Evolutionary conservation across 1,140 invertebrate species (phyloP).

Genomic region (Ylistrum balloti): DNA sequence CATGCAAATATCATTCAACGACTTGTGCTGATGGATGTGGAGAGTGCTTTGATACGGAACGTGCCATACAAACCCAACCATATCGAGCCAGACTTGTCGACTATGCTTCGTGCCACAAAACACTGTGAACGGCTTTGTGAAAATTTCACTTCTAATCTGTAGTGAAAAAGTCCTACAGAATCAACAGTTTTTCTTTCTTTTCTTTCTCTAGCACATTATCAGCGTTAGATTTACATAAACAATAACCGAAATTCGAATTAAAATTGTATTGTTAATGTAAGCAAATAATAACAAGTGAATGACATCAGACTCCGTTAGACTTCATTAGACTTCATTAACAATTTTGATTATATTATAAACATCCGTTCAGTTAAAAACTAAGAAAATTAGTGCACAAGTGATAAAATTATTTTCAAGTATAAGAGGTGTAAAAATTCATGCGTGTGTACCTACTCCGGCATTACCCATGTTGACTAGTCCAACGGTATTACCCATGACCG

Average conservation of each 20-base stretch:
- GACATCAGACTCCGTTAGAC: no score
- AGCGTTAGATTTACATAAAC: not conserved
- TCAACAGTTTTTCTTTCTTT: not conserved
- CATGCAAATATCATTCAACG: constrained; percentile 3
- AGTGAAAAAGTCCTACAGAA: not conserved
- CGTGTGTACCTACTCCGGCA: constrained; percentile 36
- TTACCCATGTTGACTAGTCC: constrained; percentile 13
- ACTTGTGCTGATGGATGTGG: not conserved
- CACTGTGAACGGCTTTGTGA: constrained; percentile 17
- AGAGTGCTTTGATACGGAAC: not conserved
- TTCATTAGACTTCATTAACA: no score
- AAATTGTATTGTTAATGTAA: no score
- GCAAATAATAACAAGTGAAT: no score
- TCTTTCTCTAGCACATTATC: not conserved
- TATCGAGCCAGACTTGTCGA: not conserved
- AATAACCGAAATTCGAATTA: not conserved
- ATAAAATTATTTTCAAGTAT: not conserved
- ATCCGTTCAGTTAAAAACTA: not conserved
- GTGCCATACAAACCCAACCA: constrained; percentile 25
- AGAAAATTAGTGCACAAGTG: constrained; percentile 21
- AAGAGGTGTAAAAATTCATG: constrained; percentile 27
- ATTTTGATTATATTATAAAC: not conserved
- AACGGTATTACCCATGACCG: not conserved
- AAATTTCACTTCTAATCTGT: constrained; percentile 26
- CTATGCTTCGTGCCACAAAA: not conserved